Percentiles rank a stretch among this genome's conserved stretches.
Conservation (phyloP, 2,797 vertebrate species). For the Lerista edwardsae region DNA sequence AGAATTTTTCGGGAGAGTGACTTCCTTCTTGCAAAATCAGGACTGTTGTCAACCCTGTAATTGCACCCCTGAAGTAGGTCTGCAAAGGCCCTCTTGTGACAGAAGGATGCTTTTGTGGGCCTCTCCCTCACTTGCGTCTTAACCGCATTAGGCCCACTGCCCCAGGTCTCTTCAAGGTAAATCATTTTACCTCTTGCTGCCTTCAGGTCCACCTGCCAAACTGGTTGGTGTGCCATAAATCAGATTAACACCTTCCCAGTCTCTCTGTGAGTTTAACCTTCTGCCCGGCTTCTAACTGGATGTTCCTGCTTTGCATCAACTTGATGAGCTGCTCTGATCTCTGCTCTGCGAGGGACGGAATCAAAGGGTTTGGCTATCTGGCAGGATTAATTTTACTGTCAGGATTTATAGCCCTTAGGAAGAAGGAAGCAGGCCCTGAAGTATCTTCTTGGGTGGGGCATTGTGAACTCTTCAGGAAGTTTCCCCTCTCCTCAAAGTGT, state of each 20-base stretch:
- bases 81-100: fast-evolving
- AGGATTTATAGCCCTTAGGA: neutral
- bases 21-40: neutral
- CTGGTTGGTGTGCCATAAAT: conserved; percentile 46
- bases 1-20: neutral
- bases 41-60: neutral
- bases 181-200: conserved; percentile 56
- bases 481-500: no score
- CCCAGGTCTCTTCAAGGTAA: conserved; percentile 17
- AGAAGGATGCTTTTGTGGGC: conserved; percentile 17
- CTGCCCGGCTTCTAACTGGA: conserved; percentile 35
- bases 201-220: conserved; percentile 48
- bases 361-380: conserved; percentile 46
- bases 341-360: conserved; percentile 49
- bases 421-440: neutral
- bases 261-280: conserved; percentile 44
- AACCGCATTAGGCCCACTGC: conserved; percentile 54
- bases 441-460: neutral
- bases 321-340: conserved; percentile 36
- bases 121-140: conserved; percentile 42
- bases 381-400: conserved; percentile 57
- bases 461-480: neutral
- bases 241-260: conserved; percentile 54
- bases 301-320: conserved; percentile 52
- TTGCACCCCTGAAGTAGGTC: neutral